A percentile compares a stretch with the other conserved stretches of the same genome.
Conservation (phyloP, 2,113 vertebrate genomes). For the Buteo buteo region DNA sequence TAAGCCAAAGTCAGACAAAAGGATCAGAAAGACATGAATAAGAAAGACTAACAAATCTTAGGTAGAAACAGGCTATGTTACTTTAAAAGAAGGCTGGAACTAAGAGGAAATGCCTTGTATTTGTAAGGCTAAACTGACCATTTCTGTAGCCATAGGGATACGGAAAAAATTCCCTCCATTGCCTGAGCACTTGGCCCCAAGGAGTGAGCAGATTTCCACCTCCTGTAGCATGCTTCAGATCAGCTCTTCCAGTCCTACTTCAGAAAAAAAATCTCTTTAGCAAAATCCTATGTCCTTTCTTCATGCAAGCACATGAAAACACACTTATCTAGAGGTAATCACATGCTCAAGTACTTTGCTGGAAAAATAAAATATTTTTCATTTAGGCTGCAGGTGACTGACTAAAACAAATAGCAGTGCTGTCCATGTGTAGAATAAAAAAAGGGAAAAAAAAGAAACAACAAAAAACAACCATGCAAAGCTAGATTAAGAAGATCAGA, state of each 20-base stretch:
- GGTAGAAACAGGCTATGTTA: background rate
- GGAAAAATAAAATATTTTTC: background rate
- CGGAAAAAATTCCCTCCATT: background rate
- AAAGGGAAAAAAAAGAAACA: accelerated
- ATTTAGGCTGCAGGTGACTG: background rate
- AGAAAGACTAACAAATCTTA: background rate
- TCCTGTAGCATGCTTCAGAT: background rate
- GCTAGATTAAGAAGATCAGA: background rate
- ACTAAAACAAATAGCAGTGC: background rate
- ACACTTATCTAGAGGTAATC: background rate
- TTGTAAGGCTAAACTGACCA: background rate
- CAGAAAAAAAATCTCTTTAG: background rate
- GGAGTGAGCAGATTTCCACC: background rate
- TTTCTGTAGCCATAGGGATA: background rate
- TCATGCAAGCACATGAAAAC: background rate
- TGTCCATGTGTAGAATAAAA: background rate
- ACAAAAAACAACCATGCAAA: background rate
- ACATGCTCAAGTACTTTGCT: background rate
- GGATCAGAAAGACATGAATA: background rate
- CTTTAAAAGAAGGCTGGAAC: background rate
- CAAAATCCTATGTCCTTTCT: background rate
- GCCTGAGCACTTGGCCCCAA: background rate
- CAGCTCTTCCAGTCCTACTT: background rate
- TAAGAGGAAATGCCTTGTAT: background rate
- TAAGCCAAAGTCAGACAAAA: background rate